A percentile compares a stretch with the other conserved stretches of the same genome.
Conservation (phyloP, 2,113 vertebrate species). For the Anhinga rufa region DNA sequence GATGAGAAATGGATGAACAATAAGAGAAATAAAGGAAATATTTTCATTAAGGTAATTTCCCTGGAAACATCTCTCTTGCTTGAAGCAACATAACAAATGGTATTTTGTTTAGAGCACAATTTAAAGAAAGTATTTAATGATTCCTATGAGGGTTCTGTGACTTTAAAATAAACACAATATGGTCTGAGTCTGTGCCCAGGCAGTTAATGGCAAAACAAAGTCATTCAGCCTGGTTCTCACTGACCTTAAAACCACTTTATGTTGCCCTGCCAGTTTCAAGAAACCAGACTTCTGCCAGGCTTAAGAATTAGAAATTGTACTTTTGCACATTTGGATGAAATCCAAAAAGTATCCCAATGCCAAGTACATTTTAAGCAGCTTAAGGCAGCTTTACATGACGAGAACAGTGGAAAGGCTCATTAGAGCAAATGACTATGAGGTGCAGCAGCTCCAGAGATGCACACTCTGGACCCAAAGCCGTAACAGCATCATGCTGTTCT, state of each 20-base stretch:
- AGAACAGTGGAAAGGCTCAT: neutral
- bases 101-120: neutral
- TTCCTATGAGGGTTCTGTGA: neutral
- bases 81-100: neutral
- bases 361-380: neutral
- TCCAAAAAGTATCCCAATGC: neutral
- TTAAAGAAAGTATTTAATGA: neutral
- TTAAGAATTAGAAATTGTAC: neutral
- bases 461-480: neutral
- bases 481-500: neutral
- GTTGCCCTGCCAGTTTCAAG: neutral
- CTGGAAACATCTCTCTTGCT: neutral
- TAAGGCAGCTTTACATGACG: neutral
- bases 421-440: neutral
- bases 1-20: neutral
- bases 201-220: neutral
- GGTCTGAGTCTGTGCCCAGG: neutral
- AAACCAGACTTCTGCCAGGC: neutral
- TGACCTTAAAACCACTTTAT: neutral
- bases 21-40: neutral
- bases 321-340: neutral
- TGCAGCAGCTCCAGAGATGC: neutral
- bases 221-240: neutral
- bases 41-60: neutral
- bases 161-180: neutral